These are phyloP conservation scores for Babyrousa celebensis DNA, from an alignment of 2,797 vertebrate species.

Conservation along the genomic window DNA sequence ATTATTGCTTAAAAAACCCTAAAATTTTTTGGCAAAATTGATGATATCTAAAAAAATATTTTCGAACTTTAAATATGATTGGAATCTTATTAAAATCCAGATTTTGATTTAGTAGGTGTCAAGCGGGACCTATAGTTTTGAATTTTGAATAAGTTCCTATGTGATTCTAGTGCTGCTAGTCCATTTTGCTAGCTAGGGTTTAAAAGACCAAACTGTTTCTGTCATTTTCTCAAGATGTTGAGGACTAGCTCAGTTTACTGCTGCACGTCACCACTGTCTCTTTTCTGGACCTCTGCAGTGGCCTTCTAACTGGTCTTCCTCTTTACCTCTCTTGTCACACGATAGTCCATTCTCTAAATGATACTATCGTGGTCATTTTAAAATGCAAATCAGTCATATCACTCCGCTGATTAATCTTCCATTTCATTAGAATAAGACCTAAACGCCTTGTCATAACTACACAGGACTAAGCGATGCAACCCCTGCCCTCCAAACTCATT, in stretches of 20 bases:
- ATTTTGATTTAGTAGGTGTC: conserved; percentile 28
- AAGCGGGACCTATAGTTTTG: background rate
- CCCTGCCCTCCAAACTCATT: background rate
- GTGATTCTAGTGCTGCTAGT: background rate
- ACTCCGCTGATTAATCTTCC: background rate
- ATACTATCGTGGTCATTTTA: background rate
- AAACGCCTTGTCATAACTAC: background rate
- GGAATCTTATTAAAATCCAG: conserved; percentile 34
- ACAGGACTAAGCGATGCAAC: background rate
- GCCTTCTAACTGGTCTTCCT: background rate
- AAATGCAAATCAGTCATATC: background rate
- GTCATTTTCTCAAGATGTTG: conserved; percentile 16
- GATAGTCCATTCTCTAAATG: background rate
- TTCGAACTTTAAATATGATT: background rate
- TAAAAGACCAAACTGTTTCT: background rate
- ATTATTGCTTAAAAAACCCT: conserved; percentile 32
- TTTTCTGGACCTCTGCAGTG: background rate
- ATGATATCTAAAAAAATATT: background rate
- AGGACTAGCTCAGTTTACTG: background rate
- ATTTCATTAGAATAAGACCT: conserved; percentile 31
- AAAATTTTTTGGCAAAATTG: background rate
- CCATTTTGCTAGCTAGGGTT: background rate
- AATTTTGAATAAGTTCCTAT: conserved; percentile 17
- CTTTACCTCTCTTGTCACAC: background rate
- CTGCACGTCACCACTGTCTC: background rate